phyloP scores from a whole-genome alignment of 2,797 vertebrate genomes.

The Fratercula arctica region DNA sequence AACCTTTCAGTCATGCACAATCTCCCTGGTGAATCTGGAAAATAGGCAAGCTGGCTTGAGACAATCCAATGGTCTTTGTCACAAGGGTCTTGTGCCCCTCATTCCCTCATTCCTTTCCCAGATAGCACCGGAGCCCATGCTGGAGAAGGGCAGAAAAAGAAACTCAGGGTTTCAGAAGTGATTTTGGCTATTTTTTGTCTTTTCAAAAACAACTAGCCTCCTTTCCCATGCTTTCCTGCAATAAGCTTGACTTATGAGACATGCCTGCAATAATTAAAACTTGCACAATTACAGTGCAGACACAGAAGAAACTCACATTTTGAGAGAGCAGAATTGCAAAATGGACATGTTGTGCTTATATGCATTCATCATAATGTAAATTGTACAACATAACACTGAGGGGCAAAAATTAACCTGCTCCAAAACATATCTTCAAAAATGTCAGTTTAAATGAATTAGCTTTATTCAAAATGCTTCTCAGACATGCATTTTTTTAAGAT shows the following conservation, averaged over 20 bases:
- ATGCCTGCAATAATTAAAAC: not conserved
- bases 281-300: not conserved
- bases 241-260: not conserved
- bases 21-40: not conserved
- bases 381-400: not conserved
- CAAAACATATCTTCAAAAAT: not conserved
- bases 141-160: not conserved
- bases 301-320: not conserved
- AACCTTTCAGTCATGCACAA: not conserved
- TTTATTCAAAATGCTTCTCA: not conserved
- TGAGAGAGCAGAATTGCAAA: not conserved
- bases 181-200: accelerated
- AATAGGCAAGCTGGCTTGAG: not conserved
- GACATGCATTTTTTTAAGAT: not conserved
- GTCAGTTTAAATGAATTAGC: not conserved
- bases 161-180: not conserved
- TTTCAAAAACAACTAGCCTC: accelerated
- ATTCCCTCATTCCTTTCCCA: not conserved
- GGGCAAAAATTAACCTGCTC: not conserved
- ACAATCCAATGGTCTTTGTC: not conserved
- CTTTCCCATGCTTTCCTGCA: not conserved
- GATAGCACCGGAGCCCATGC: not conserved
- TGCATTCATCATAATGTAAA: not conserved
- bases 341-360: not conserved
- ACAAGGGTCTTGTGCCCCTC: not conserved